Percentiles rank a stretch among this genome's conserved stretches.
These are phyloP conservation scores for Patella caerulea DNA, from an alignment of 2,888 invertebrate genomes.

Conservation along the genomic window DNA sequence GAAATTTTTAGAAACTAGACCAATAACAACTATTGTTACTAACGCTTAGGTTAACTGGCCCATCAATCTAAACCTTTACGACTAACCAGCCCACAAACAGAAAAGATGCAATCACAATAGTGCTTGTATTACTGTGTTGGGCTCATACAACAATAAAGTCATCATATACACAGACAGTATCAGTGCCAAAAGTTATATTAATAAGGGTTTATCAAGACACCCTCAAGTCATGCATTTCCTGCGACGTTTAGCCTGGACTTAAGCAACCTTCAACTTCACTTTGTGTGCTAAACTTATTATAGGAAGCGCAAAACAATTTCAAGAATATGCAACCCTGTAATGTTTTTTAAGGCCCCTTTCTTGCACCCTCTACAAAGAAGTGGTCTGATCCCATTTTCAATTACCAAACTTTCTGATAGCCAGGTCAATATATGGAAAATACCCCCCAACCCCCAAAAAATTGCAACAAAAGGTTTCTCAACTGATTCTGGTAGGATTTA, in stretches of 20 bases:
- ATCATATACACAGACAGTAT: constrained; percentile 1
- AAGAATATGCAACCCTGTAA: no score
- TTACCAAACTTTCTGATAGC: background rate
- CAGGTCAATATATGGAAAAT: no score
- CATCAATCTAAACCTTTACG: background rate
- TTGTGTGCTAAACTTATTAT: constrained; percentile 10
- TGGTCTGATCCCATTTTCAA: background rate
- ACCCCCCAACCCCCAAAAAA: no score
- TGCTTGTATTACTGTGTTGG: background rate
- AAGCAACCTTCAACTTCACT: constrained; percentile 1
- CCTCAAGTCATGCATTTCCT: background rate
- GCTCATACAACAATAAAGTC: background rate
- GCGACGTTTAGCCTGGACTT: background rate
- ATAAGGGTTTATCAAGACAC: background rate
- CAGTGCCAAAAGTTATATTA: background rate
- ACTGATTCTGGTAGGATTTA: no score
- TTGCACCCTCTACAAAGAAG: background rate
- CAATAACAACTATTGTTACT: background rate
- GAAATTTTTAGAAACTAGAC: constrained; percentile 8
- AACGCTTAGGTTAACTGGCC: constrained; percentile 8
- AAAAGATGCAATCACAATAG: constrained; percentile 11
- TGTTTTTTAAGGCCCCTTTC: no score
- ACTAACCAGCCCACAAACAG: background rate
- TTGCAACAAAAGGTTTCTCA: no score
- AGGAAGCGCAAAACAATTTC: background rate